Evolutionary conservation across 1,140 invertebrate genomes (phyloP).

Genomic region (Leptopilina clavipes): DNA sequence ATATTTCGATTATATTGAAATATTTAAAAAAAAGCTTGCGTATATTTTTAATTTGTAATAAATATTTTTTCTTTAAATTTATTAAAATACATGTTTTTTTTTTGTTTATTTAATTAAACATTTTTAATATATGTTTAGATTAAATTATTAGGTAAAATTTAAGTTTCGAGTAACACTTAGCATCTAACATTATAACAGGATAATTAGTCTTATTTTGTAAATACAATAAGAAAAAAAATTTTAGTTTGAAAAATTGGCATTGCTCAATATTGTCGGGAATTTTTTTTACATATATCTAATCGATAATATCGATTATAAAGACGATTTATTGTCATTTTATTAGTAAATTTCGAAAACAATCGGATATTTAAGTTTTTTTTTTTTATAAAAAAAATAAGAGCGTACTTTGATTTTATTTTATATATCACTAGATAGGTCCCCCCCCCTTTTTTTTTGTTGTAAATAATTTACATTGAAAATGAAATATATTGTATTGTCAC

Average conservation of each 20-base stretch:
- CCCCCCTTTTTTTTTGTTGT: slow-evolving; percentile 51
- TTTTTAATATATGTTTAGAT: not conserved
- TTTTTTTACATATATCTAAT: slow-evolving; percentile 32
- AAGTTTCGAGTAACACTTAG: not conserved
- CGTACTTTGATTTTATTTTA: slow-evolving; percentile 36
- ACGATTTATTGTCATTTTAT: slow-evolving; percentile 22
- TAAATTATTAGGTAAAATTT: not conserved
- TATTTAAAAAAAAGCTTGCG: too few relatives aligned
- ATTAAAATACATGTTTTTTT: too few relatives aligned
- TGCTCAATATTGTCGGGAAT: slow-evolving; percentile 68
- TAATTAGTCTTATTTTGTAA: not conserved
- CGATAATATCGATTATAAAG: slow-evolving; percentile 16
- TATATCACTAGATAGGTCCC: not conserved
- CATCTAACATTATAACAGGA: not conserved
- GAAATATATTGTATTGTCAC: slow-evolving; percentile 66
- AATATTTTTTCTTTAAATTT: too few relatives aligned
- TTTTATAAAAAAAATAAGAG: not conserved
- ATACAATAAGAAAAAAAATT: slow-evolving; percentile 38
- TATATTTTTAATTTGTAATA: too few relatives aligned
- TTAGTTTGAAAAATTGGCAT: slow-evolving; percentile 61
- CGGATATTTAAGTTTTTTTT: not conserved
- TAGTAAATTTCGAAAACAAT: slow-evolving; percentile 12
- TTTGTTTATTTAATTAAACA: not conserved
- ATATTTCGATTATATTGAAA: not conserved
- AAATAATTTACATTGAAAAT: slow-evolving; percentile 58